Percentiles rank a stretch among this genome's conserved stretches.
Conservation (phyloP, 2,797 vertebrate genomes). For the Setipinna tenuifilis region DNA sequence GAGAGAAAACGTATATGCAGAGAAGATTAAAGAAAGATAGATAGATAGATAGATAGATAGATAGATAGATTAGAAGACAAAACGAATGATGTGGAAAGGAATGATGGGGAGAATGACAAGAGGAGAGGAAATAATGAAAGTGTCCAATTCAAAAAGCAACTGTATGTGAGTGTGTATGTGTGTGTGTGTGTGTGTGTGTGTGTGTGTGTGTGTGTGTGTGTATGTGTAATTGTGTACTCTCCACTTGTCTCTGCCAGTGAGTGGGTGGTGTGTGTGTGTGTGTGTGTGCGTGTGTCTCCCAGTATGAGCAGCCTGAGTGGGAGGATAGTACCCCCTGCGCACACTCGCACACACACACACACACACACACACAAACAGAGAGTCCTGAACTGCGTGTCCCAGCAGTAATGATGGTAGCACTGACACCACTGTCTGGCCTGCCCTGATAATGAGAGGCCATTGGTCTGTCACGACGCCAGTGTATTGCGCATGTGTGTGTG, state of each 20-base stretch:
- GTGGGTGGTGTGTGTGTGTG: neutral
- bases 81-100: too few relatives aligned
- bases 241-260: neutral
- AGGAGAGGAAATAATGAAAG: neutral
- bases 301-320: neutral
- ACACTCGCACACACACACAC: too few relatives aligned
- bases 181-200: too few relatives aligned
- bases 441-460: slow-evolving; percentile 4
- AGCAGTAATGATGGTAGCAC: slow-evolving; percentile 55
- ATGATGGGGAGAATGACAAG: neutral
- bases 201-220: too few relatives aligned
- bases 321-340: neutral
- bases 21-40: too few relatives aligned
- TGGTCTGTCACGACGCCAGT: slow-evolving; percentile 20
- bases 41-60: too few relatives aligned
- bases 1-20: too few relatives aligned
- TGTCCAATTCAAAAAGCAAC: neutral
- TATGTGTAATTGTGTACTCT: neutral
- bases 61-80: too few relatives aligned
- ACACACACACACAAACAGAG: neutral
- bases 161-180: too few relatives aligned
- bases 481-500: neutral
- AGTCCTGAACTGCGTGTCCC: neutral
- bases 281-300: neutral
- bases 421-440: slow-evolving; percentile 32